Evolutionary conservation across 2,797 vertebrate species (phyloP), one percentile per base, ranked within the genome.

Genomic region (Acanthopagrus latus): DNA sequence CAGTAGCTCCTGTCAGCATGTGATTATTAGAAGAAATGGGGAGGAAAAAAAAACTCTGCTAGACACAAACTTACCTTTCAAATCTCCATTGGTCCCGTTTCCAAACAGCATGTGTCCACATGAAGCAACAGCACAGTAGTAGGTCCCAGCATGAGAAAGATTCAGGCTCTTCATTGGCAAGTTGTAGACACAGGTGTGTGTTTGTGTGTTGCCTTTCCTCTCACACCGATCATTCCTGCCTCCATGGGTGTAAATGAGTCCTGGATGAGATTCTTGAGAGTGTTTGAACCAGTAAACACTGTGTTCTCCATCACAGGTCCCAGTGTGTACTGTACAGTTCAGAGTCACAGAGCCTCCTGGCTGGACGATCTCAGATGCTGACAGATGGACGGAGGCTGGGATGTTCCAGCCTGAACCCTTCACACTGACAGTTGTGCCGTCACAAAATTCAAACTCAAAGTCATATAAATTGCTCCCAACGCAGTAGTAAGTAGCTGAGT

Each of bases 21-120:
- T 33, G 33, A 33, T 8, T 33, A 1, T 33, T 33, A 33, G 7
- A 8, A 33, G 1, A 33, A 33, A 7, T 33, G 33, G 33, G 33
- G 7, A 7, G 7, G 7, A 7, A 33, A 33, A 33, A 47, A 21
- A 54, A 20, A 2, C 51, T 54, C n/a, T 13, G 9, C 11, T 6
- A 4, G n/a, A 23, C 33, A 23, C 9, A 44, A 10, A 50, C 55
- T 50, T 33, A 82, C 86, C n/a, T 0, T 71, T 10, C 47, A 72
- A 2, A 5, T 80, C 43, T 51, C 84, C 3, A 2, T 41, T 76
- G 6, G 68, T 82, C 25, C 71, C 65, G 0, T 88, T 29, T 51
- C 86, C 85, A 78, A 91, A 86, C 57, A 91, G 27, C 3, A 92
- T 71, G 2, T 65, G 23, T 80, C 86, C 88, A 88, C 92, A 92